Evolutionary conservation across 1,140 invertebrate genomes (phyloP).

Genomic region (Trinorchestia longiramus): DNA sequence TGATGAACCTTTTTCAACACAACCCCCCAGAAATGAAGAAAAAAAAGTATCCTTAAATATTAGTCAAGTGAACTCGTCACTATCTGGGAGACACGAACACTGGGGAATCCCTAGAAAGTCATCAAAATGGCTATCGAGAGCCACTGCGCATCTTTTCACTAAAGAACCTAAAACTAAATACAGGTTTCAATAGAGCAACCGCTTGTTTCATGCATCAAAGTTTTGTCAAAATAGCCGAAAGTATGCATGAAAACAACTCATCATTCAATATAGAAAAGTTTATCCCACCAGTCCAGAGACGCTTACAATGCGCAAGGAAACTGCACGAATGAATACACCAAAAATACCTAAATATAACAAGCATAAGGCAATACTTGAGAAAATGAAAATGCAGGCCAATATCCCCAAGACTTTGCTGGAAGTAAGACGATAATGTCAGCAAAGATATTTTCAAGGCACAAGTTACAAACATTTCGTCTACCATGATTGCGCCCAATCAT

Average conservation of each 20-base stretch:
- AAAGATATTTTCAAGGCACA: not conserved
- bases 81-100: not conserved
- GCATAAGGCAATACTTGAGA: not conserved
- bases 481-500: not conserved
- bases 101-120: not conserved
- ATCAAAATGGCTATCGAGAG: not conserved
- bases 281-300: not conserved
- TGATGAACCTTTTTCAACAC: not conserved
- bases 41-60: not conserved
- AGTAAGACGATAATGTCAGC: not conserved
- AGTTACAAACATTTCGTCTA: not conserved
- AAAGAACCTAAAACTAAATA: not conserved
- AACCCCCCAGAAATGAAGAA: not conserved
- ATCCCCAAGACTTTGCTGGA: not conserved
- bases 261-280: not conserved
- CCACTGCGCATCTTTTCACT: not conserved
- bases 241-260: not conserved
- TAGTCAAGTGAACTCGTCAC: not conserved
- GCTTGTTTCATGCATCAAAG: not conserved
- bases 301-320: not conserved
- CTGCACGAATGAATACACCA: not conserved
- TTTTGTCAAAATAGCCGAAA: not conserved
- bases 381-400: not conserved
- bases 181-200: not conserved
- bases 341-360: not conserved